phyloP scores from a whole-genome alignment of 2,888 invertebrate species.

The Lycaena phlaeas region DNA sequence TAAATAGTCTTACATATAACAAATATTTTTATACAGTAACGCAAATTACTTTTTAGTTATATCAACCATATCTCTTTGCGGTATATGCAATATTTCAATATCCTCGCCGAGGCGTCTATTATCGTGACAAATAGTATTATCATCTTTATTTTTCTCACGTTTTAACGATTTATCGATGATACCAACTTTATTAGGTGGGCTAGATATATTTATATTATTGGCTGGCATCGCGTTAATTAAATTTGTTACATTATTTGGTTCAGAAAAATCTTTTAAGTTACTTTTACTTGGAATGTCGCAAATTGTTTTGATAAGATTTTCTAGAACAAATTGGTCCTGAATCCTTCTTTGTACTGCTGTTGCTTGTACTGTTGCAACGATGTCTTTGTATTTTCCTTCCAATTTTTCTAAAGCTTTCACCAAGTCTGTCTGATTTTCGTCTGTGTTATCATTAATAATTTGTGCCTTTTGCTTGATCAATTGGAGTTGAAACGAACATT shows the following conservation, averaged over 20 bases:
- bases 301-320: slow-evolving; percentile 47
- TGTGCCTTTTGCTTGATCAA: slow-evolving; percentile 49
- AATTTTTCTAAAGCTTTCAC: slow-evolving; percentile 44
- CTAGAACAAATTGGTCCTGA: slow-evolving; percentile 53
- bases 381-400: slow-evolving; percentile 55
- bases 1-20: no score
- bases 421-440: slow-evolving; percentile 46
- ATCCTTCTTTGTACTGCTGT: slow-evolving; percentile 55
- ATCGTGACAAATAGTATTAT: slow-evolving; percentile 48
- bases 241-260: neutral
- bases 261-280: neutral
- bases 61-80: slow-evolving; percentile 58
- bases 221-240: no score
- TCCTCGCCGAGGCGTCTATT: slow-evolving; percentile 46
- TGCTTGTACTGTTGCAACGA: slow-evolving; percentile 54
- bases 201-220: neutral
- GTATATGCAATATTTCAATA: slow-evolving; percentile 51
- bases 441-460: slow-evolving; percentile 40
- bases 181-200: no score
- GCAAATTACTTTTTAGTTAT: no score
- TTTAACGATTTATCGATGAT: slow-evolving; percentile 37
- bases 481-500: slow-evolving; percentile 52
- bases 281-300: slow-evolving; percentile 33
- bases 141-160: slow-evolving; percentile 34
- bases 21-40: no score